Evolutionary conservation across 2,888 invertebrate genomes (phyloP).

Genomic region (Adela reaumurella): DNA sequence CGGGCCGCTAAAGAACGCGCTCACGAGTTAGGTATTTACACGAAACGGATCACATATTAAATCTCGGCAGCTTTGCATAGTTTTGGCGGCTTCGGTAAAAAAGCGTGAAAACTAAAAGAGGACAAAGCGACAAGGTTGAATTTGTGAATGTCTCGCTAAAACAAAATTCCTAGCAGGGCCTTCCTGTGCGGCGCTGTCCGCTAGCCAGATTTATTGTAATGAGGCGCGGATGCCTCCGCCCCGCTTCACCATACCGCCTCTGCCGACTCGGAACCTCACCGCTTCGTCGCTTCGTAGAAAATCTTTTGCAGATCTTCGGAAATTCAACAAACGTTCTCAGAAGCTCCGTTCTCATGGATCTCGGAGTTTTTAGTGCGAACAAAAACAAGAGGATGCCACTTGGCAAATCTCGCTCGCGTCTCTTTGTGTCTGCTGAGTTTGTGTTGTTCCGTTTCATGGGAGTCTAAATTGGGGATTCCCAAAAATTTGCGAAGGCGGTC

Average conservation of each 20-base stretch:
- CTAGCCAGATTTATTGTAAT: slow-evolving; percentile 49
- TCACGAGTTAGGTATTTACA: slow-evolving; percentile 55
- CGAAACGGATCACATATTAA: slow-evolving; percentile 33
- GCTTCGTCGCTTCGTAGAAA: slow-evolving; percentile 35
- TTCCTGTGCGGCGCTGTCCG: slow-evolving; percentile 56
- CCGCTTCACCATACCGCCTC: slow-evolving; percentile 2
- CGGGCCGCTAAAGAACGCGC: slow-evolving; percentile 21
- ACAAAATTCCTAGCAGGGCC: slow-evolving; percentile 53
- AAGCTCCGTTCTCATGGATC: slow-evolving; percentile 2
- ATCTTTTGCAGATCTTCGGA: slow-evolving; percentile 39
- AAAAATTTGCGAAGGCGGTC: too few species aligned
- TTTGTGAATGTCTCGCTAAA: slow-evolving; percentile 55
- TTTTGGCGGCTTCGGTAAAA: slow-evolving; percentile 33
- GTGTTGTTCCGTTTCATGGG: too few species aligned
- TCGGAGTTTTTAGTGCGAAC: too few species aligned
- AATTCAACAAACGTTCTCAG: slow-evolving; percentile 17
- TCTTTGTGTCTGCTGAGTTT: too few species aligned
- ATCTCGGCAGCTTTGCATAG: not conserved
- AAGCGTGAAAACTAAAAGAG: slow-evolving; percentile 56
- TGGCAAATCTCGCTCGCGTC: too few species aligned
- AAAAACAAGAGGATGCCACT: too few species aligned
- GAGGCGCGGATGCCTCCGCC: slow-evolving; percentile 35
- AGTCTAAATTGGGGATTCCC: too few species aligned
- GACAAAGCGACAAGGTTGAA: slow-evolving; percentile 52
- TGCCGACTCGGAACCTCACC: too few species aligned